Base-by-base conservation (phyloP, 2,797 vertebrate species). In the Peromyscus aztecus region DNA sequence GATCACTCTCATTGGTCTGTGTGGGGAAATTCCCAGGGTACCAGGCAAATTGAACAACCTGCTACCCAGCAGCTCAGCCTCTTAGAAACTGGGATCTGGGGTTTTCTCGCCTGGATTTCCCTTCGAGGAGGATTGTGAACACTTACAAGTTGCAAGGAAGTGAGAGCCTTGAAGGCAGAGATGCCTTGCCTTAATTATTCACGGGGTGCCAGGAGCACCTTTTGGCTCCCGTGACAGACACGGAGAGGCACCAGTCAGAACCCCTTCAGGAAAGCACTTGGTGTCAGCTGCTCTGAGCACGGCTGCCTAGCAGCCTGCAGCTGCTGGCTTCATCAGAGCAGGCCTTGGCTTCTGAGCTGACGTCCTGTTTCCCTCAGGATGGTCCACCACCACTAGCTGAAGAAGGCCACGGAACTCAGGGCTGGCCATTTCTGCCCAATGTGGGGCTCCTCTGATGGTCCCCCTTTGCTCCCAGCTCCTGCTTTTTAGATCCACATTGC, bases 1-100 rank as follows among this genome's bases (percentile, higher is more conserved):
- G 86, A 94, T 84, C 83, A 12, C 92, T 96, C 90, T 84, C 89
- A 24, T 49, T 55, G 90, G 95, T 55, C 96, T 81, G 82, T 86
- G 59, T 84, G 75, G 52, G 75, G 89, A 97, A 96, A 81, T 69
- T 83, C 89, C 81, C 85, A 82, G 80, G 71, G 65, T 82, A 88
- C 19, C 61, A 43, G 92, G 82, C 65, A 46, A 94, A 91, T 10
- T 2, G 40, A 94, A 63, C 91, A 14, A 40, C 65, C 63, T 87
- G 80, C 84, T 31, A 31, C 73, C 83, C 34, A 52, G 34, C 19
- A 2, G 16, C 82, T 94, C 73, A 76, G 83, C 63, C 76, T 87
- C 86, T 57, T 83, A 29, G 2, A 69, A 92, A 76, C 89, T 77
- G 34, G 49, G 3, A 83, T 59, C 86, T 59, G 92, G 91, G 73